These are phyloP conservation scores for Palythoa grandis DNA, from an alignment of 92 coral and sea anemone genomes.

Conservation along the genomic window DNA sequence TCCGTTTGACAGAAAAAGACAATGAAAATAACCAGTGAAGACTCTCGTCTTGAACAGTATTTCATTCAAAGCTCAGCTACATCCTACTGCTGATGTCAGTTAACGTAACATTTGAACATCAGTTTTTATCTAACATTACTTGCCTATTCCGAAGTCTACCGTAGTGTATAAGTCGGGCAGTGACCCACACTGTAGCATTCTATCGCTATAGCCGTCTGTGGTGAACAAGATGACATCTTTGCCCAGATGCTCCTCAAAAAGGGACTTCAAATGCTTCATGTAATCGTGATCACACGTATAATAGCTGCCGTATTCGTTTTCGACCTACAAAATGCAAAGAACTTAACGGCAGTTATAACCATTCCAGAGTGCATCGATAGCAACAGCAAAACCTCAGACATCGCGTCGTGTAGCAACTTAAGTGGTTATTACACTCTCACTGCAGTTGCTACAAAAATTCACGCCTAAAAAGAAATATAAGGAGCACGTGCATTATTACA, in stretches of 20 bases:
- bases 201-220: conserved; percentile 73
- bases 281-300: conserved; percentile 91
- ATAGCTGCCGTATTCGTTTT: conserved; percentile 98
- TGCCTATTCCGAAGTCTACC: conserved; percentile 96
- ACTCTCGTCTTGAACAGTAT: too few relatives aligned
- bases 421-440: too few relatives aligned
- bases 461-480: too few relatives aligned
- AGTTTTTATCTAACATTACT: background rate
- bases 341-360: background rate
- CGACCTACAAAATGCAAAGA: conserved; percentile 64
- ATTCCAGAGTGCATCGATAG: background rate
- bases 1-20: too few relatives aligned
- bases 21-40: too few relatives aligned
- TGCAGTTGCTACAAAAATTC: too few relatives aligned
- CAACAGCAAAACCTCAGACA: too few relatives aligned
- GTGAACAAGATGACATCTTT: conserved; percentile 90
- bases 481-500: too few relatives aligned
- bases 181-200: conserved; percentile 82
- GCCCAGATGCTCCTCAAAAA: conserved; percentile 84
- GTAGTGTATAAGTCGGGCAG: conserved; percentile 90
- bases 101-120: too few relatives aligned
- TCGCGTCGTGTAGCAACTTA: too few relatives aligned
- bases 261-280: conserved; percentile 79
- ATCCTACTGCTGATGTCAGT: too few relatives aligned
- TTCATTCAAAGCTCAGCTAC: too few relatives aligned